Conservation (phyloP, 35 echinoderm and acorn worm genomes). For the Eucidaris tribuloides region DNA sequence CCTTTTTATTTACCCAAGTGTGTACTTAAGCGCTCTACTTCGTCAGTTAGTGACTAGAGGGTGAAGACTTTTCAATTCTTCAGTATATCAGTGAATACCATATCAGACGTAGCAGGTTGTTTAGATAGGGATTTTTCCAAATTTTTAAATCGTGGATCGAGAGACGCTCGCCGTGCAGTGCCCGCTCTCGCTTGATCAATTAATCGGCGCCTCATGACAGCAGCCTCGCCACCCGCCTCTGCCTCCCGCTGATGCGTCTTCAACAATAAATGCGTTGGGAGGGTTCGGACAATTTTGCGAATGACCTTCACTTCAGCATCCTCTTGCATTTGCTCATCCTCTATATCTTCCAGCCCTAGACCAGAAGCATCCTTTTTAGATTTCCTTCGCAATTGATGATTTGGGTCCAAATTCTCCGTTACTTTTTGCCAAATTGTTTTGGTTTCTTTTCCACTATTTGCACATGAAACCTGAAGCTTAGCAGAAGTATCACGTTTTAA, state of each 20-base stretch:
- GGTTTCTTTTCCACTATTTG: too few species aligned
- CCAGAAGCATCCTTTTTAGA: neutral
- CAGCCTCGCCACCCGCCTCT: slow-evolving; percentile 30
- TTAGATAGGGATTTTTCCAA: slow-evolving; percentile 43
- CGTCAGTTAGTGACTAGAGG: too few species aligned
- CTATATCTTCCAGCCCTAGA: neutral
- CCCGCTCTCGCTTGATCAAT: slow-evolving; percentile 16
- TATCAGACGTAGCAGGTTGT: too few species aligned
- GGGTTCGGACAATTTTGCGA: slow-evolving; percentile 35
- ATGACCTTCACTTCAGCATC: slow-evolving; percentile 24
- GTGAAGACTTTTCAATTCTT: too few species aligned
- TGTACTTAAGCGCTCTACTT: too few species aligned
- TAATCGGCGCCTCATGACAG: slow-evolving; percentile 12
- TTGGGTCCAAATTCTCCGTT: neutral
- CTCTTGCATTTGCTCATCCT: slow-evolving; percentile 1
- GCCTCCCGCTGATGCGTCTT: slow-evolving; percentile 52
- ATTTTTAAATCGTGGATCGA: slow-evolving; percentile 41
- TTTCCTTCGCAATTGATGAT: neutral
- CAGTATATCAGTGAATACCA: too few species aligned
- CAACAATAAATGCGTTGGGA: slow-evolving; percentile 55
- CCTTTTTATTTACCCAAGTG: too few species aligned
- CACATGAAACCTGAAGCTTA: neutral
- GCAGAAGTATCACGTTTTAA: neutral
- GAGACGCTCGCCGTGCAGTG: neutral
- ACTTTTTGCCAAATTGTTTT: too few species aligned